These are phyloP conservation scores for Gymnothorax reevesii DNA, from an alignment of 2,797 vertebrate species.

Conservation along the genomic window DNA sequence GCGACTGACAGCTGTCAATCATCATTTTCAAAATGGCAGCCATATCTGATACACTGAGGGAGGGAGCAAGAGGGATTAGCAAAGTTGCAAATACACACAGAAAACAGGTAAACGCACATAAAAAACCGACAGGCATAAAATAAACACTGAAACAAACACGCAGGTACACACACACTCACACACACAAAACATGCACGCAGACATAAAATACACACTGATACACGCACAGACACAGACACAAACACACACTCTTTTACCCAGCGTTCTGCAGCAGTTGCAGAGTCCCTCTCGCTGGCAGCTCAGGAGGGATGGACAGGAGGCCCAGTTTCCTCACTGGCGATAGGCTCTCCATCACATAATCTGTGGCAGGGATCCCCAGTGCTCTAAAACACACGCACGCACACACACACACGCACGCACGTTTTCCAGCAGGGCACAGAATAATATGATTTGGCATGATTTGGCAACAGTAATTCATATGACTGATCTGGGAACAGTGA, in stretches of 20 bases:
- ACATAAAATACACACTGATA: background rate
- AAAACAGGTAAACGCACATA: no score
- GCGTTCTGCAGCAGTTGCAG: slow-evolving; percentile 66
- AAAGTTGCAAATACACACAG: background rate
- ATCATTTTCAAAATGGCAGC: slow-evolving; percentile 53
- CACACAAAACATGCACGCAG: background rate
- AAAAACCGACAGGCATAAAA: background rate
- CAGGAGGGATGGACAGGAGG: slow-evolving; percentile 76
- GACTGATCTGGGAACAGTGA: background rate
- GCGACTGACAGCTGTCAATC: slow-evolving; percentile 62
- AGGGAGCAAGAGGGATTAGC: background rate
- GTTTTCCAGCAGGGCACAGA: background rate
- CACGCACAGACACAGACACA: background rate
- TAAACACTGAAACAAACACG: background rate
- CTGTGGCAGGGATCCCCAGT: slow-evolving; percentile 79
- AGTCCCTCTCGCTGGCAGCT: slow-evolving; percentile 73
- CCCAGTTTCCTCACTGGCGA: slow-evolving; percentile 78
- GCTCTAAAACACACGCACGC: slow-evolving; percentile 60
- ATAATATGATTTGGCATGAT: no score
- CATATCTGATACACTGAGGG: slow-evolving; percentile 50
- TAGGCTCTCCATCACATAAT: slow-evolving; percentile 80
- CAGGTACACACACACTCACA: background rate
- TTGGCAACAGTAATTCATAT: background rate
- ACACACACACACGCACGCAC: slow-evolving; percentile 6
- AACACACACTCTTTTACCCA: slow-evolving; percentile 62